Evolutionary conservation across 2,113 vertebrate genomes (phyloP).

Genomic region (Eurypyga helias): DNA sequence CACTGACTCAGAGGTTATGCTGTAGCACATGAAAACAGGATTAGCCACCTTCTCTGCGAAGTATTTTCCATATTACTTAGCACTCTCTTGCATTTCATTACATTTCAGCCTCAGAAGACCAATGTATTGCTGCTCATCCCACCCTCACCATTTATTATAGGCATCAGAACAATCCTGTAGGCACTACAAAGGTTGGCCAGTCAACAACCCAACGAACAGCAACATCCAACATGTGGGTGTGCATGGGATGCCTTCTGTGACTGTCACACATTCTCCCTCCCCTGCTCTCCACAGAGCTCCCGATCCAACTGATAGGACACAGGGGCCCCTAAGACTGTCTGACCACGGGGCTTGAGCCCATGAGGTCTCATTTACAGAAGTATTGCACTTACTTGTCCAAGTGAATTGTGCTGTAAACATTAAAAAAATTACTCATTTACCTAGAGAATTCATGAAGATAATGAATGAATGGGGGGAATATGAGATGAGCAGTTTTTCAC

Average conservation of each 20-base stretch:
- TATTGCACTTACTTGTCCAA: neutral
- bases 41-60: neutral
- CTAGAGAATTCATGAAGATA: neutral
- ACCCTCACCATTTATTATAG: neutral
- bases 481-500: neutral
- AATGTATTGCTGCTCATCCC: neutral
- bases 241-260: neutral
- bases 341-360: neutral
- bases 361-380: neutral
- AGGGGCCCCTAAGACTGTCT: neutral
- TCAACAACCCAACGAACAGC: neutral
- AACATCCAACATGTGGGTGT: neutral
- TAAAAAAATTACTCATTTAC: neutral
- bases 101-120: neutral
- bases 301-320: neutral
- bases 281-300: neutral
- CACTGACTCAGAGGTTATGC: neutral
- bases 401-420: neutral
- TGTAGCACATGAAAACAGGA: neutral
- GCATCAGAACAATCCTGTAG: neutral
- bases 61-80: neutral
- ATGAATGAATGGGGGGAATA: neutral
- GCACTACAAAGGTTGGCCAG: neutral
- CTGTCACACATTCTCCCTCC: neutral
- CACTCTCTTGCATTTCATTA: neutral